Evolutionary conservation across 2,113 vertebrate species (phyloP).

Genomic region (Nothoprocta pentlandii): DNA sequence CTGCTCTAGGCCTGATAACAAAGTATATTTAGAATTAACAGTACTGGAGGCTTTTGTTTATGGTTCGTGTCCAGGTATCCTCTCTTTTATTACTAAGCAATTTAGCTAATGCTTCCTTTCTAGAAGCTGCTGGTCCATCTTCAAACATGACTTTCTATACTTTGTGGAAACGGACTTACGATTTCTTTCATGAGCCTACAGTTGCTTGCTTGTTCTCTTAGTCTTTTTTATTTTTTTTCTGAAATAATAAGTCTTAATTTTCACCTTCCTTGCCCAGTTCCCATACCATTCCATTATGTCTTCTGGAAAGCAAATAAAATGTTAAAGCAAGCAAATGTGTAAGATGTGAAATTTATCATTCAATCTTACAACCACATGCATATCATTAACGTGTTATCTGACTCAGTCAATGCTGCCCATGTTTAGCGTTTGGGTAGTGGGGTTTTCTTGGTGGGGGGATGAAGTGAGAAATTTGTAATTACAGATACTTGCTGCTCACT

Average conservation of each 20-base stretch:
- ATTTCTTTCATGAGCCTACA: neutral
- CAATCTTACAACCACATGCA: accelerated
- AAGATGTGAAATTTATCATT: neutral
- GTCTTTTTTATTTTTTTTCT: neutral
- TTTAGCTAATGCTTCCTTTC: neutral
- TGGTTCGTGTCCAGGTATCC: neutral
- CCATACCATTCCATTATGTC: accelerated
- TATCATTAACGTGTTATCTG: neutral
- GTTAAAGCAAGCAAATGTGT: neutral
- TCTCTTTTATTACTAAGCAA: neutral
- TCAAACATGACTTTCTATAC: neutral
- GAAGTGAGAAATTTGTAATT: neutral
- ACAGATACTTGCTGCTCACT: neutral
- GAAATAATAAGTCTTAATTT: neutral
- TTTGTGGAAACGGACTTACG: neutral
- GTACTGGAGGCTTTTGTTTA: neutral
- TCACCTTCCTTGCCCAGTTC: neutral
- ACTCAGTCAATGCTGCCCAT: accelerated
- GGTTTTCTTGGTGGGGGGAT: neutral
- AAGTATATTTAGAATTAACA: neutral
- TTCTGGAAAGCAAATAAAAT: neutral
- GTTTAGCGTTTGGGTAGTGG: neutral
- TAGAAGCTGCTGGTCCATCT: neutral
- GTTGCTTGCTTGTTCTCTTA: neutral
- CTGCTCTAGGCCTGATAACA: neutral